Percentiles rank a stretch among this genome's conserved stretches.
These are phyloP conservation scores for Apogon talboti DNA, from an alignment of 2,797 vertebrate species.

Conservation along the genomic window DNA sequence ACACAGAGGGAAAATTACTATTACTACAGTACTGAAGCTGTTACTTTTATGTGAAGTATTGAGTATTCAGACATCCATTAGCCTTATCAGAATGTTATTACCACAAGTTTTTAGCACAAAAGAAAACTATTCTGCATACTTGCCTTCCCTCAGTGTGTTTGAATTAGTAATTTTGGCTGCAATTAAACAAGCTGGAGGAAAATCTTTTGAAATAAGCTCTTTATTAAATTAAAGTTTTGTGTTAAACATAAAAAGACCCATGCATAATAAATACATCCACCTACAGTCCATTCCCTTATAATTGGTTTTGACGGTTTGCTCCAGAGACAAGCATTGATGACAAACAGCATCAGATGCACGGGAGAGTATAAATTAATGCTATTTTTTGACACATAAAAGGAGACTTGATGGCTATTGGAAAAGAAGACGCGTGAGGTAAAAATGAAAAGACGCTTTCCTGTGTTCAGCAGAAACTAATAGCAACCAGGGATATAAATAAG, in stretches of 20 bases:
- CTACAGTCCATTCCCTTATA: too few relatives aligned
- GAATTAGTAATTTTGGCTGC: neutral
- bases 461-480: too few relatives aligned
- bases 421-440: neutral
- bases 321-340: too few relatives aligned
- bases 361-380: neutral
- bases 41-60: constrained; percentile 17
- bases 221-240: constrained; percentile 15
- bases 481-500: too few relatives aligned
- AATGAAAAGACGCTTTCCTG: neutral
- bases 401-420: neutral
- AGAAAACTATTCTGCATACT: neutral
- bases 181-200: constrained; percentile 25
- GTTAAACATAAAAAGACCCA: neutral
- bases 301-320: too few relatives aligned
- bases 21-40: constrained; percentile 11
- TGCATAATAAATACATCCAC: constrained; percentile 6
- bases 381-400: neutral
- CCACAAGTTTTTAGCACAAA: constrained; percentile 14
- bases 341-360: too few relatives aligned
- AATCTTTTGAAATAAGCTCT: constrained; percentile 18
- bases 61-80: constrained; percentile 30
- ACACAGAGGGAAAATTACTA: constrained; percentile 28
- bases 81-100: constrained; percentile 24
- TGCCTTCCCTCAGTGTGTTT: constrained; percentile 1